Evolutionary conservation across 2,888 invertebrate species (phyloP), one percentile per base, ranked within the genome.

Genomic region (Eilema depressum): DNA sequence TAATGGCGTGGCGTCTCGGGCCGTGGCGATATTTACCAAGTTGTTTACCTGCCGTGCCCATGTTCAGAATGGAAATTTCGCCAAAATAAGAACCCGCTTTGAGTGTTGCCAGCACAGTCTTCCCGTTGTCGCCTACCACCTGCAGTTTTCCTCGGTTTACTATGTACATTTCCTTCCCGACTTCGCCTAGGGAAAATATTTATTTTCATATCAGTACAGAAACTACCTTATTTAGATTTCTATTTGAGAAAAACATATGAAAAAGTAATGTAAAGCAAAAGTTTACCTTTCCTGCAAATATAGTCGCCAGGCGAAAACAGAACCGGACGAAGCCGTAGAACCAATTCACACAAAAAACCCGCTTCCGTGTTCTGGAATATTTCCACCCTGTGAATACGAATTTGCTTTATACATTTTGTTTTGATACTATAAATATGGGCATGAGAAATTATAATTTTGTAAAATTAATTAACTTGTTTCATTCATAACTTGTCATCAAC

Each of bases 121-220:
- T 97, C 83, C 98, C 98, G 95, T 99, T 98, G 96, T 99, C 98
- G 77, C 97, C 99, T 83, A 98, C 99, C 92, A 98, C 99, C 96
- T 98, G 99, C 88, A 99, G 97, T 85, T 98, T 97, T 79, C 99
- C 99, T 85, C 99, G 96, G 96, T 99, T 99, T 85, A 99, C 99
- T 96, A 99, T 99, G 96, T 99, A 99, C 99, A 99, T 99, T 96
- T 99, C 99, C 95, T 99, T 99, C 82, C 99, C 99, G 81, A 99
- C 99, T 96, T 99, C 99, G 87, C 99, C 99, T 99, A 96, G 1
- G 93, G 88, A 88, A 79, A 83, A 83, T 61, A 70, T 60, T 62
- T 0, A 56, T 61, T 57, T 66, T 70, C 64, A 63, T 47, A 41
- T 20, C 62, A 56, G 41, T 17, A 41, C 17, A 41, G 28, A 41